Percentiles rank a stretch among this genome's conserved stretches.
Evolutionary conservation across 2,113 vertebrate species (phyloP).

Genomic region (Sardina pilchardus): DNA sequence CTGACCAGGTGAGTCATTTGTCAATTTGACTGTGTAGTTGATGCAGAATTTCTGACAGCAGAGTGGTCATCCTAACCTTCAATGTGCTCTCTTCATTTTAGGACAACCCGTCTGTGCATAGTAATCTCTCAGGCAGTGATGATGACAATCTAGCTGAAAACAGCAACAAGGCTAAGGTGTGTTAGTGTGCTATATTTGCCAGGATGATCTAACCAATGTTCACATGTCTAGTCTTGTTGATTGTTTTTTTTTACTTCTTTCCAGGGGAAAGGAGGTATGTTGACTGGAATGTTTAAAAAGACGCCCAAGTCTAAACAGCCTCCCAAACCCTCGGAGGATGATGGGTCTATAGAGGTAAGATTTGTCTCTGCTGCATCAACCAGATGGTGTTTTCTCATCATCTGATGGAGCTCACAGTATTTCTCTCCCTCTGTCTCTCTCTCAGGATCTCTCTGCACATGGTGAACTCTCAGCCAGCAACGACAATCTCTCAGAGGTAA

Average conservation of each 20-base stretch:
- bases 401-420: not conserved
- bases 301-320: not conserved
- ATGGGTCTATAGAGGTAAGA: not conserved
- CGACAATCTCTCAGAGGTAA: constrained; percentile 57
- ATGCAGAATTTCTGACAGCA: not conserved
- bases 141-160: not conserved
- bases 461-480: constrained; percentile 52
- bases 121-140: not conserved
- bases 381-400: not conserved
- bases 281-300: not conserved
- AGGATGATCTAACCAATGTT: not conserved
- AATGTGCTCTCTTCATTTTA: not conserved
- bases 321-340: not conserved
- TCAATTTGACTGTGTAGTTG: not conserved
- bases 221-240: not conserved
- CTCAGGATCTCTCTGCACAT: constrained; percentile 33
- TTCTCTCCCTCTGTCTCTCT: constrained; percentile 16
- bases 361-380: not conserved
- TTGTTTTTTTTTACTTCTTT: not conserved
- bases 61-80: not conserved
- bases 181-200: not conserved
- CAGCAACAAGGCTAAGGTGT: not conserved
- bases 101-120: constrained; percentile 13
- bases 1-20: constrained; percentile 35
- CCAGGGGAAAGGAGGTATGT: not conserved